A percentile compares a stretch with the other conserved stretches of the same genome.
Conservation (phyloP, 1,140 invertebrate genomes). For the Pseudomyrmex cubaensis region DNA sequence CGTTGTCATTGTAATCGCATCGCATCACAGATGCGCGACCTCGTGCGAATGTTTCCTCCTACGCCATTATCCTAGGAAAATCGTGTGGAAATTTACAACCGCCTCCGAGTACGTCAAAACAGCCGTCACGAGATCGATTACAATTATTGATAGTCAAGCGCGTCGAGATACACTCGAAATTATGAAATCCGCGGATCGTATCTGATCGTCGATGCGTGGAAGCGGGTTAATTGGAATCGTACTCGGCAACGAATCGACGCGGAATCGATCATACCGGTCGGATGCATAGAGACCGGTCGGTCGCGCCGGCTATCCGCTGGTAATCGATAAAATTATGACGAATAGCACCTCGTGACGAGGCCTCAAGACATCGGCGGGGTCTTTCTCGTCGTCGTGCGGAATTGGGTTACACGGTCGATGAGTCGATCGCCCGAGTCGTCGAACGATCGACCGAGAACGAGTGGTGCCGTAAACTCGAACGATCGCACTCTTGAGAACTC, state of each 20-base stretch:
- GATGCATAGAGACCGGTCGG: conserved; percentile 53
- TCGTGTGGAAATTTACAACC: conserved; percentile 35
- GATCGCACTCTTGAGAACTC: conserved; percentile 18
- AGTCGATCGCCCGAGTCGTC: conserved; percentile 51
- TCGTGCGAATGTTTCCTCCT: conserved; percentile 5
- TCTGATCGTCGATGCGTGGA: conserved; percentile 77
- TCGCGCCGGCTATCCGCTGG: conserved; percentile 32
- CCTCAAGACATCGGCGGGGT: conserved; percentile 64
- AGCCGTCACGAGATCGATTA: conserved; percentile 51
- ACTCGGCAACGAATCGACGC: conserved; percentile 58
- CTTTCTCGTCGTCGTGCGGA: conserved; percentile 55
- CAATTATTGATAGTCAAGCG: conserved; percentile 67
- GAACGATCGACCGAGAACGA: conserved; percentile 37
- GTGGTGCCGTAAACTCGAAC: conserved; percentile 29
- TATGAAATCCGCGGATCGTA: conserved; percentile 70
- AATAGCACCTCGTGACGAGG: conserved; percentile 74
- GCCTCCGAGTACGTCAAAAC: conserved; percentile 21
- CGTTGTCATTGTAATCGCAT: conserved; percentile 20
- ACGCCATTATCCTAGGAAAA: conserved; percentile 35
- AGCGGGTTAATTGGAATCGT: conserved; percentile 78
- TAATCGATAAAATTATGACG: conserved; percentile 76
- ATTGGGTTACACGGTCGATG: conserved; percentile 71
- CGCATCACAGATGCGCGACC: neutral
- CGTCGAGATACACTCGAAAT: conserved; percentile 65
- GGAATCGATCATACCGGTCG: conserved; percentile 68